phyloP scores from a whole-genome alignment of 2,888 invertebrate species.

The Strigamia transsilvanica region DNA sequence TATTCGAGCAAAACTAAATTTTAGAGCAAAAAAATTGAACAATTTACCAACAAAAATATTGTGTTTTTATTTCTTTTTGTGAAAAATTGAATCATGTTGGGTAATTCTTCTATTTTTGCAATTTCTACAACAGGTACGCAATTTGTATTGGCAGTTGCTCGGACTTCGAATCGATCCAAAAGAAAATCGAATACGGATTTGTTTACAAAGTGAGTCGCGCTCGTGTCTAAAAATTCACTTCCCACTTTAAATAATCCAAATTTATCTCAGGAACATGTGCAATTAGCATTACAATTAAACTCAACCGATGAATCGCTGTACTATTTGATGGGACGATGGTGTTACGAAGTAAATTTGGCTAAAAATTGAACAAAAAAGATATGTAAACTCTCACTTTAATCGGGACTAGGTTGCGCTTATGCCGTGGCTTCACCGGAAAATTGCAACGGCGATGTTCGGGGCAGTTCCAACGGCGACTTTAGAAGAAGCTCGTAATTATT shows the following conservation, averaged over 20 bases:
- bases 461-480: constrained; percentile 72
- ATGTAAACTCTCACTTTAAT: neutral
- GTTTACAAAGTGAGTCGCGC: constrained; percentile 68
- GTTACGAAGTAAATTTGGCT: constrained; percentile 69
- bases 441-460: constrained; percentile 73
- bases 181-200: constrained; percentile 73
- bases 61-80: no score
- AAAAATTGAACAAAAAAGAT: neutral
- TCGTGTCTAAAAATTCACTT: constrained; percentile 53
- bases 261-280: constrained; percentile 69
- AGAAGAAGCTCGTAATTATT: constrained; percentile 71
- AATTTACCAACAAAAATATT: no score
- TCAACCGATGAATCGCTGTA: constrained; percentile 72
- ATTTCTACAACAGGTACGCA: constrained; percentile 67
- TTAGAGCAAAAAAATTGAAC: no score
- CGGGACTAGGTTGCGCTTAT: constrained; percentile 68
- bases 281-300: constrained; percentile 71
- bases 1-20: no score
- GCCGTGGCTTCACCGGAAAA: constrained; percentile 73
- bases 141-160: constrained; percentile 72
- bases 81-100: no score
- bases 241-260: neutral
- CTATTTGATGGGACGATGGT: constrained; percentile 76
- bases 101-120: no score
- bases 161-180: constrained; percentile 71